Evolutionary conservation across 2,888 invertebrate species (phyloP).

Genomic region (Chorisops tibialis): DNA sequence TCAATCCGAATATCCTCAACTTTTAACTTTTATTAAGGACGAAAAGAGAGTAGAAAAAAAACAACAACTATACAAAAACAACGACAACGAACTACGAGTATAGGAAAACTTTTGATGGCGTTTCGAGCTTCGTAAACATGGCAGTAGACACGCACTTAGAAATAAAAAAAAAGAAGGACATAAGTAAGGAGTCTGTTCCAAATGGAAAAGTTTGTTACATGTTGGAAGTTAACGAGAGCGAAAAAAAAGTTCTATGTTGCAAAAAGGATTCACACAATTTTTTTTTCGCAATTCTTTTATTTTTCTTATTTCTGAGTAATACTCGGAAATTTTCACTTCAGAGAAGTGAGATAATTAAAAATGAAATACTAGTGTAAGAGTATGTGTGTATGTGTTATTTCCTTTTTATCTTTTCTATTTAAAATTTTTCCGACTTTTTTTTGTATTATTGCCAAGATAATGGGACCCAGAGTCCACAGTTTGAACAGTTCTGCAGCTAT

Average conservation of each 20-base stretch:
- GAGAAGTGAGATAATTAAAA: conserved; percentile 14
- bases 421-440: no score
- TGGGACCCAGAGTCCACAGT: no score
- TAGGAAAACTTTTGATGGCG: conserved; percentile 3
- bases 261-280: no score
- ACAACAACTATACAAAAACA: conserved; percentile 7
- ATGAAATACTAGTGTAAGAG: not conserved
- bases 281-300: no score
- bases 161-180: conserved; percentile 8
- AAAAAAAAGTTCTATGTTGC: no score
- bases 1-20: conserved; percentile 1
- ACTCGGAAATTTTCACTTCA: not conserved
- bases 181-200: conserved; percentile 15
- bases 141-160: conserved; percentile 17
- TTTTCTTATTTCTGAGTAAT: no score
- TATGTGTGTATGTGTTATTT: no score
- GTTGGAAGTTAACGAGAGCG: not conserved
- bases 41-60: not conserved
- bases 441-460: no score
- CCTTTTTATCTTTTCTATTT: no score
- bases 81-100: no score
- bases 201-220: conserved; percentile 21
- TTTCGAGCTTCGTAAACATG: conserved; percentile 22
- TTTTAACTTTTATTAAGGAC: conserved; percentile 18
- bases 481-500: no score